Conservation (phyloP, 2,797 vertebrate species). For the Sebastes ruberrimus region DNA sequence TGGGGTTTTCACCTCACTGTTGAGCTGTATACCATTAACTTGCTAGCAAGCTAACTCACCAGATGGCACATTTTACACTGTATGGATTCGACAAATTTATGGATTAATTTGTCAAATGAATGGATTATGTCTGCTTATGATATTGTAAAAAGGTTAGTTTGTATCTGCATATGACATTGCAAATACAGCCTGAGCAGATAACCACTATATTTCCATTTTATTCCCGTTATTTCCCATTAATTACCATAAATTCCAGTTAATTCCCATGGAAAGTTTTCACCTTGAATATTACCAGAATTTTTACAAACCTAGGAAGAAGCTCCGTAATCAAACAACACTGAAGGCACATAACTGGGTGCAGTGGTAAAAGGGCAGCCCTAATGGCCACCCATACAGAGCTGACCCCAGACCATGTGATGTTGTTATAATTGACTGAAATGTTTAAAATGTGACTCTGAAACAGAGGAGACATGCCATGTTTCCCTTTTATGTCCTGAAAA, state of each 20-base stretch:
- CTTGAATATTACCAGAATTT: not conserved
- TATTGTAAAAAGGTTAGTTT: not conserved
- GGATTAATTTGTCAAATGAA: not conserved
- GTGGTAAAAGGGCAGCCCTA: not conserved
- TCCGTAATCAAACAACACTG: not conserved
- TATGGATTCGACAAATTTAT: not conserved
- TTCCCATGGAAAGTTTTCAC: not conserved
- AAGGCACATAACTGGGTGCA: not conserved
- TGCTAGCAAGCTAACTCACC: not conserved
- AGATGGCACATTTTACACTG: not conserved
- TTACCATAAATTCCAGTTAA: too few relatives aligned
- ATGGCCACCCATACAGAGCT: not conserved
- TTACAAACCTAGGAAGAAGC: not conserved
- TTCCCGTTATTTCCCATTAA: not conserved
- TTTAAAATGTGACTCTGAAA: conserved; percentile 43
- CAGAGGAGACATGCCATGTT: conserved; percentile 3
- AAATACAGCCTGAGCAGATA: not conserved
- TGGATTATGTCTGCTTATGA: not conserved
- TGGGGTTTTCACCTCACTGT: too few relatives aligned
- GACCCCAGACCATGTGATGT: conserved; percentile 21
- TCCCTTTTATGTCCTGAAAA: conserved; percentile 6
- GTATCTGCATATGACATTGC: not conserved
- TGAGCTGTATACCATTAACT: not conserved
- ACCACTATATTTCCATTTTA: not conserved
- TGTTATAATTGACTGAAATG: conserved; percentile 29